These are phyloP conservation scores for Musca vetustissima DNA, from an alignment of 1,140 invertebrate species.

Conservation along the genomic window DNA sequence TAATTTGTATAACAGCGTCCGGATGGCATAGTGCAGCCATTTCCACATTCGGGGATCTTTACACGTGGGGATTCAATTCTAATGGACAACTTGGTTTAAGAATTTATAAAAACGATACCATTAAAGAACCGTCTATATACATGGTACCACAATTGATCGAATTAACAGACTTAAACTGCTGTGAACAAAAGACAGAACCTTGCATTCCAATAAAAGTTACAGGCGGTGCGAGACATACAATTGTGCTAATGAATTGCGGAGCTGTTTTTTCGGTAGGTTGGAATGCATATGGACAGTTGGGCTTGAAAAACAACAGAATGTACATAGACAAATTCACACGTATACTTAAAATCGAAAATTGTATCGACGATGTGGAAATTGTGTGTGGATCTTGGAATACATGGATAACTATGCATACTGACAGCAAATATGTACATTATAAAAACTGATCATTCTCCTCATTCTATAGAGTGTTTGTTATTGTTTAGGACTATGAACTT, in stretches of 20 bases:
- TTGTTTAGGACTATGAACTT: no score
- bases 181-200: constrained; percentile 47
- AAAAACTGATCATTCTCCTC: no score
- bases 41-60: constrained; percentile 76
- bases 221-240: constrained; percentile 70
- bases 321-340: constrained; percentile 37
- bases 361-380: constrained; percentile 10
- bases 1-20: constrained; percentile 69
- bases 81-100: constrained; percentile 78
- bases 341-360: constrained; percentile 8
- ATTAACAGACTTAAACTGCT: constrained; percentile 49
- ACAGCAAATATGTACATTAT: neutral
- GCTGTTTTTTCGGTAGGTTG: constrained; percentile 70
- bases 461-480: no score
- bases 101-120: constrained; percentile 39
- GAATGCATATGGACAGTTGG: constrained; percentile 75
- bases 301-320: constrained; percentile 42
- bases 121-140: constrained; percentile 47
- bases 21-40: constrained; percentile 84
- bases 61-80: constrained; percentile 91
- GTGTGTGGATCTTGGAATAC: constrained; percentile 50
- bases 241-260: constrained; percentile 63
- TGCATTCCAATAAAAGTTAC: constrained; percentile 61
- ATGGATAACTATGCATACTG: constrained; percentile 5
- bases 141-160: constrained; percentile 45